Evolutionary conservation across 2,888 invertebrate species (phyloP), one percentile per base, ranked within the genome.

Genomic region (Drosophila putrida): DNA sequence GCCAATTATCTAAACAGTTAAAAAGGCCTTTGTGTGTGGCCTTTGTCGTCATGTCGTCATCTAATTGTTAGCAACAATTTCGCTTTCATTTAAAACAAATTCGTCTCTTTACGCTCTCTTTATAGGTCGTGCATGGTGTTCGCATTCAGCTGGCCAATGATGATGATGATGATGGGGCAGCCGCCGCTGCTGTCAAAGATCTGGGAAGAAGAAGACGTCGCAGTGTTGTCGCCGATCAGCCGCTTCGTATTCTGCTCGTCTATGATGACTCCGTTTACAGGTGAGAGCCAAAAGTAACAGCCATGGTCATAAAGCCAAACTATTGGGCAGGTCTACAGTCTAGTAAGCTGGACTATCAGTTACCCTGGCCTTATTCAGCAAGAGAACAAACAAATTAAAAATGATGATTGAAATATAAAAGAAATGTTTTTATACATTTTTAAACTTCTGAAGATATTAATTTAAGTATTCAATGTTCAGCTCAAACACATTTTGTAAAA

Each of bases 261-360:
- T 98, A 98, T 90, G 98, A 98, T 91, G 95, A 96, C 80, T 97
- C 97, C 89, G 97, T 98, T 49, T 96, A 96, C 93, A 96, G 96
- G 97, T 97, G 91, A 94, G 95, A 91, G 54, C 46, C 13, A 43
- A 0, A 31, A 31, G 31, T 31, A 6, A 31, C 9, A 31, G 31
- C 51, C 39, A 33, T 15, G 39, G 36, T 13, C 13, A 46, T 33
- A 38, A 27, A 13, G 25, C 20, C 41, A 43, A 43, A 5, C 0
- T 1, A 20, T 15, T 4, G 41, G 20, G 20, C 20, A 20, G 20
- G 20, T 1, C 20, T 15, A 15, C 1, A 10, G 20, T 4, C 5
- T 4, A 10, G 39, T 15, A 10, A 20, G 15, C 41, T 41, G 10
- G 41, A 41, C 41, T 20, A 1, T 4, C 4, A 41, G 10, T 10